A percentile compares a stretch with the other conserved stretches of the same genome.
Evolutionary conservation across 2,888 invertebrate species (phyloP).

Genomic region (Phortica okadai): DNA sequence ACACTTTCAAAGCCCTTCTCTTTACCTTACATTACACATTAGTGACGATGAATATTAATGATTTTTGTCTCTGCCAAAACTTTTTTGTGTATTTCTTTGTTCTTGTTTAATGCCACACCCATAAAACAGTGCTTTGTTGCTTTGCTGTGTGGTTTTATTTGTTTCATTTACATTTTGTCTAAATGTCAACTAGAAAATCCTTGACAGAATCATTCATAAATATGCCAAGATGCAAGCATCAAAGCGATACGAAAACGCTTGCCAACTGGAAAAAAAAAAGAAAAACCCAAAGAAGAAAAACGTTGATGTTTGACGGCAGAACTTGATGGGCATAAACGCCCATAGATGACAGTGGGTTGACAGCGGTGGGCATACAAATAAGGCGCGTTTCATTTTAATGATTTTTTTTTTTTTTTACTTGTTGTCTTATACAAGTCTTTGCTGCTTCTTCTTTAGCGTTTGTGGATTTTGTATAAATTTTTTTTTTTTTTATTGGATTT

Average conservation of each 20-base stretch:
- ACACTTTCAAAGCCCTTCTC: neutral
- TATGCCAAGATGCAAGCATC: constrained; percentile 51
- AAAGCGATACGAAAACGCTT: constrained; percentile 3
- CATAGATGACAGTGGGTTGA: neutral
- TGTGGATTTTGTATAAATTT: constrained; percentile 32
- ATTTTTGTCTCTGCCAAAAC: constrained; percentile 53
- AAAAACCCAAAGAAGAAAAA: constrained; percentile 24
- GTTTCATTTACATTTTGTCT: constrained; percentile 40
- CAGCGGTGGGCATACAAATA: constrained; percentile 37
- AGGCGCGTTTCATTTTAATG: constrained; percentile 54
- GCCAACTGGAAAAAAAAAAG: neutral
- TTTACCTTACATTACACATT: neutral
- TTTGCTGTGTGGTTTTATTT: constrained; percentile 29
- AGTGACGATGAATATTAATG: constrained; percentile 71
- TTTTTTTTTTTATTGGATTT: constrained; percentile 60
- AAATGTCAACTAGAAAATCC: constrained; percentile 68
- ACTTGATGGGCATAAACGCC: constrained; percentile 33
- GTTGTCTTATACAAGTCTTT: constrained; percentile 45
- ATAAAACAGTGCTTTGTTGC: constrained; percentile 41
- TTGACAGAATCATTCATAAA: constrained; percentile 68
- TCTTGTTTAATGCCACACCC: constrained; percentile 16
- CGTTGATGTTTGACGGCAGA: constrained; percentile 53
- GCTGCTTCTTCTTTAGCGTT: constrained; percentile 34
- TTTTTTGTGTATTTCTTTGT: constrained; percentile 34
- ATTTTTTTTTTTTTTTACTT: constrained; percentile 46